Conservation (phyloP, 2,888 invertebrate genomes). For the Tachina grossa region DNA sequence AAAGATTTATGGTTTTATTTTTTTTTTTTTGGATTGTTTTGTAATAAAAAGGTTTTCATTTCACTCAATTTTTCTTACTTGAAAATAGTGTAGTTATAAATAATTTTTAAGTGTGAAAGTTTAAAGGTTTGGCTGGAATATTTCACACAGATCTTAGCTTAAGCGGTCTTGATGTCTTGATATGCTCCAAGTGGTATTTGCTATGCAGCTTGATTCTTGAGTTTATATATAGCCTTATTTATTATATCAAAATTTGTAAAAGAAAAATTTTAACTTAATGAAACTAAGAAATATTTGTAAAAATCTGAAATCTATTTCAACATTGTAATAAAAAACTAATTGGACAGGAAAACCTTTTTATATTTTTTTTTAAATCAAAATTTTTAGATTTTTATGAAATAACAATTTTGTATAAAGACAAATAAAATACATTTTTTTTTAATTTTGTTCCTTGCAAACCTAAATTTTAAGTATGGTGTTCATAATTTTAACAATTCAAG, state of each 20-base stretch:
- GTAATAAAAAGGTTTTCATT: constrained; percentile 16
- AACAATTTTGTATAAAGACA: neutral
- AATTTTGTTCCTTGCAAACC: neutral
- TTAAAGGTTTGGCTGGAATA: too few relatives aligned
- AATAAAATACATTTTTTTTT: neutral
- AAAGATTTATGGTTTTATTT: neutral
- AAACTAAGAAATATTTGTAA: too few relatives aligned
- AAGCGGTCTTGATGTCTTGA: too few relatives aligned
- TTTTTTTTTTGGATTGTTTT: neutral
- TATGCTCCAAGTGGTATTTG: neutral
- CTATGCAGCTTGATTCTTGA: neutral
- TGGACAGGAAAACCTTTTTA: neutral
- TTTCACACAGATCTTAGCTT: too few relatives aligned
- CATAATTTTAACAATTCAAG: neutral
- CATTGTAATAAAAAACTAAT: neutral
- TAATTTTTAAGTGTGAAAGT: neutral
- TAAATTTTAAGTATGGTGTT: neutral
- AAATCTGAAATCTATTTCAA: neutral
- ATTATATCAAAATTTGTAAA: neutral
- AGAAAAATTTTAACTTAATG: neutral
- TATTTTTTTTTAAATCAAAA: neutral
- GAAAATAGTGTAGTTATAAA: neutral
- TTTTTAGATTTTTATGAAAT: neutral
- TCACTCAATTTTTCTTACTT: neutral
- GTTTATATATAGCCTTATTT: too few relatives aligned